Percentiles rank a stretch among this genome's conserved stretches.
Conservation (phyloP, 2,113 vertebrate genomes). For the Steatornis caripensis region DNA sequence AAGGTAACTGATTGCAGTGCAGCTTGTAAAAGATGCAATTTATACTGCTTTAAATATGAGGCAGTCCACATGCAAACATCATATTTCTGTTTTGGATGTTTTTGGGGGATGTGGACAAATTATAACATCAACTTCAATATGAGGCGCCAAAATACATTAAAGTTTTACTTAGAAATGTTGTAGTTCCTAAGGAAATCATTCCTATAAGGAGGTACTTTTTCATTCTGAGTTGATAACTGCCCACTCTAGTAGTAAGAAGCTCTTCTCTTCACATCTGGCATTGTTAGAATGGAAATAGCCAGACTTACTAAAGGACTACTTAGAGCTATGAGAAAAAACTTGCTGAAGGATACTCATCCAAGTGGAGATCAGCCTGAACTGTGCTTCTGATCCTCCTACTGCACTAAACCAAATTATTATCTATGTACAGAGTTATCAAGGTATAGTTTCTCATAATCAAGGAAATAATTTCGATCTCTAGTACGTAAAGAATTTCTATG, state of each 20-base stretch:
- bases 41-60: background rate
- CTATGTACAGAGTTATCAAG: background rate
- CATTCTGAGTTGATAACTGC: background rate
- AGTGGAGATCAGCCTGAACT: background rate
- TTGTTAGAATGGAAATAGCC: slow-evolving; percentile 3
- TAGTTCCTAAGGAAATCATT: background rate
- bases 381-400: background rate
- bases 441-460: background rate
- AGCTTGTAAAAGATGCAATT: background rate
- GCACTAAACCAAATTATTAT: background rate
- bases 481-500: background rate
- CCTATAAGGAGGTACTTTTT: background rate
- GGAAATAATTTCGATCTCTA: background rate
- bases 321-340: background rate
- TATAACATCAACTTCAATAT: background rate
- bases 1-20: background rate
- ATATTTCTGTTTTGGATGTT: background rate
- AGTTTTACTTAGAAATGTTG: background rate
- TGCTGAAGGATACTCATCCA: background rate
- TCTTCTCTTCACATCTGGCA: background rate
- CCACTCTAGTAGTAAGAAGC: background rate
- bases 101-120: background rate
- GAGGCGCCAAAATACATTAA: background rate
- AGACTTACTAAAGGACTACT: background rate
- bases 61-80: background rate